Evolutionary conservation across 2,797 vertebrate species (phyloP).

Genomic region (Acanthiza pusilla): DNA sequence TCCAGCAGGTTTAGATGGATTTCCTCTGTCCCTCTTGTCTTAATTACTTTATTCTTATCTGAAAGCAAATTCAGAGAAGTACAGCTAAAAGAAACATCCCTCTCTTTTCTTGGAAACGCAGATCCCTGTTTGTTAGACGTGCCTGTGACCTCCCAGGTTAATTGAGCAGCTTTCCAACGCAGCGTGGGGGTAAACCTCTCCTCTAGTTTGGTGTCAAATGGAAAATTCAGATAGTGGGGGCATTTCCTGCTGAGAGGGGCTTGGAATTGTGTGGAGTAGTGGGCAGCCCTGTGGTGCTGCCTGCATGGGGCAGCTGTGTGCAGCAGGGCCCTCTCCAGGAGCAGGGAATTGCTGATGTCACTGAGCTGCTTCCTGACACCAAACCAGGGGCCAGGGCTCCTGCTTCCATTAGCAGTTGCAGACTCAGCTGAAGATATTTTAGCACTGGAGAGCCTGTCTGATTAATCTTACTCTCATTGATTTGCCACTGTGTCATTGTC

Average conservation of each 20-base stretch:
- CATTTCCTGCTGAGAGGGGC: not conserved
- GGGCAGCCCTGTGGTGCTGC: not conserved
- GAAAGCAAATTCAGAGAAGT: not conserved
- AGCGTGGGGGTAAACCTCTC: accelerated
- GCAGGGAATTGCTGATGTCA: not conserved
- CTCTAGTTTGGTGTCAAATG: not conserved
- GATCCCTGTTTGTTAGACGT: not conserved
- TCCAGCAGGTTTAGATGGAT: not conserved
- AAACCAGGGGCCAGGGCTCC: not conserved
- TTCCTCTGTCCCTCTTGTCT: not conserved
- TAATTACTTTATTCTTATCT: not conserved
- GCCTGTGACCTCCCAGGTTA: not conserved
- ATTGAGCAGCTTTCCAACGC: not conserved
- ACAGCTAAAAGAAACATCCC: not conserved
- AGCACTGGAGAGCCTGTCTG: not conserved
- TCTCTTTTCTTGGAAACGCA: not conserved
- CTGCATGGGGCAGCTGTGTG: not conserved
- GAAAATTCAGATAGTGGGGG: not conserved
- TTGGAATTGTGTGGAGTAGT: not conserved
- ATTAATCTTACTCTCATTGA: not conserved
- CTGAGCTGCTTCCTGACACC: not conserved
- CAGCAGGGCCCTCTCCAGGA: not conserved
- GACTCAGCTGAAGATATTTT: not conserved
- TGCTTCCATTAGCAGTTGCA: not conserved
- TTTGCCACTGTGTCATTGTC: not conserved